phyloP scores from a whole-genome alignment of 2,113 vertebrate genomes.

The Mohoua ochrocephala region DNA sequence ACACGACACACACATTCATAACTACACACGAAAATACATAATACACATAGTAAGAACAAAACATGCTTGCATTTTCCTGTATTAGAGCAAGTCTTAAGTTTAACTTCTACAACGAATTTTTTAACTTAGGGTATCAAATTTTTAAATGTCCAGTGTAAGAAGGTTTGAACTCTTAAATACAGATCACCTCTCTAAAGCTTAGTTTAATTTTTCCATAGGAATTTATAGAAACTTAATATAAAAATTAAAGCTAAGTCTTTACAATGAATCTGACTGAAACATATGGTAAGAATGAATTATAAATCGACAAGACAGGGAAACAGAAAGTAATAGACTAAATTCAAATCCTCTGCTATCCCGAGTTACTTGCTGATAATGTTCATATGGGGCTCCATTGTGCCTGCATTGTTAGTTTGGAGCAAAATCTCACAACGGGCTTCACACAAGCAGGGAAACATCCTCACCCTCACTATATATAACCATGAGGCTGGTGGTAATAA shows the following conservation, averaged over 20 bases:
- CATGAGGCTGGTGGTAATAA: background rate
- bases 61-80: background rate
- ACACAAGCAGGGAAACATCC: background rate
- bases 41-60: background rate
- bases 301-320: background rate
- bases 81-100: background rate
- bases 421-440: background rate
- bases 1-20: background rate
- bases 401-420: background rate
- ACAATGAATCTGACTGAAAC: background rate
- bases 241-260: background rate
- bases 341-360: background rate
- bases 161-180: background rate
- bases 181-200: background rate
- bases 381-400: background rate
- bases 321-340: background rate
- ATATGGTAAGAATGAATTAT: background rate
- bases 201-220: background rate
- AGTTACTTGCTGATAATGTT: background rate
- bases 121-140: background rate
- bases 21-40: background rate
- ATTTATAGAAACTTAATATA: background rate
- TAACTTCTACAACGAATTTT: background rate
- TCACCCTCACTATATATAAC: background rate
- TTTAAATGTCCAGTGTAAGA: background rate